Base-by-base conservation (phyloP, 2,797 vertebrate species). In the Enteromius viviparus region DNA sequence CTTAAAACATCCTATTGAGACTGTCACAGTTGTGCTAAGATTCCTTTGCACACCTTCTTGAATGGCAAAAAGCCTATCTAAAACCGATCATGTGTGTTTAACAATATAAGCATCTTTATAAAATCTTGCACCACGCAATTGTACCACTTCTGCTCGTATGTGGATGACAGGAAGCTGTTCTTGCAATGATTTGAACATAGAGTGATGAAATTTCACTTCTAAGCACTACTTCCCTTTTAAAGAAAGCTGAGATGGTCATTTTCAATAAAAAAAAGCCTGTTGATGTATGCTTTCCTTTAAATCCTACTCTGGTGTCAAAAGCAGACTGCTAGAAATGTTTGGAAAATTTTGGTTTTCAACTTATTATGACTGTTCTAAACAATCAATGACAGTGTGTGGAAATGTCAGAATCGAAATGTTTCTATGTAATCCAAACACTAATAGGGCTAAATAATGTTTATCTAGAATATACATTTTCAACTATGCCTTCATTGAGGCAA, bases 161-260 rank as follows among this genome's bases (percentile, higher is more conserved):
- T 53, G 10, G 8, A 72, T 49, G 69, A 66, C 80, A 40, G 80
- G 74, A 83, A 76, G 49, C 74, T 53, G 80, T 68, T 76, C 32
- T 82, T 76, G 72, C 74, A 75, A 64, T 53, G 3, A 62, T 81
- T 81, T 81, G 7, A 81, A 72, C 40, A 72, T 1, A 6, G 21
- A 60, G 49, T 83, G 49, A 60, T 78, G 74, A 77, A 82, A 82
- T 76, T 17, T 17, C 40, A 77, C 53, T 70, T 62, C 77, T 45
- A 70, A 70, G 21, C 2, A 58, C 19, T 49, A 70, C 81, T 83
- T 83, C 74, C 40, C 81, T 70, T 77, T 68, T 47, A 47, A 69
- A 34, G 47, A 11, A 82, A 69, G 47, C 7, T 42, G 60, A 75
- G 47, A 29, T 29, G n/a, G 45, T n/a, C 53, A 72, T 72, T 23